These are phyloP conservation scores for Eupleurogrammus muticus DNA, from an alignment of 2,797 vertebrate species.

Conservation along the genomic window DNA sequence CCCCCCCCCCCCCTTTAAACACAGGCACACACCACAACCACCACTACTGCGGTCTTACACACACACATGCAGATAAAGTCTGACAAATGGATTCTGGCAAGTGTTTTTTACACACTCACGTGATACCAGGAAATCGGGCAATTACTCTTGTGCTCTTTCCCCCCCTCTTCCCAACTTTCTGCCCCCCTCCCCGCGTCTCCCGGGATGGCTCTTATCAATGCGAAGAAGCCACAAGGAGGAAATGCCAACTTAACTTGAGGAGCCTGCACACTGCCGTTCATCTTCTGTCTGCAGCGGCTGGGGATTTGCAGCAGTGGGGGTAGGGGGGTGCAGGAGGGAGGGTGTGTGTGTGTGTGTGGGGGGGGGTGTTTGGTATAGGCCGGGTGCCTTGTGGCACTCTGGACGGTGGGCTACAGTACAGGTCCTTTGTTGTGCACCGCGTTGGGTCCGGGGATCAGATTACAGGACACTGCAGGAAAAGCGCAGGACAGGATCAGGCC, in stretches of 20 bases:
- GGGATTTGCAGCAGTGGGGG: slow-evolving; percentile 42
- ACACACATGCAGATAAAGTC: slow-evolving; percentile 78
- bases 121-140: slow-evolving; percentile 58
- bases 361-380: slow-evolving; percentile 53
- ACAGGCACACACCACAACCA: neutral
- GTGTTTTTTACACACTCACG: slow-evolving; percentile 65
- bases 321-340: no score
- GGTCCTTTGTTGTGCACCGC: slow-evolving; percentile 48
- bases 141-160: slow-evolving; percentile 52
- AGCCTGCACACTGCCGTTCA: slow-evolving; percentile 73
- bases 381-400: slow-evolving; percentile 59
- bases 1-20: neutral
- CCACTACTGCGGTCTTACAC: slow-evolving; percentile 47
- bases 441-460: slow-evolving; percentile 65
- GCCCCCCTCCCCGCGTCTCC: slow-evolving; percentile 55
- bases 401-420: slow-evolving; percentile 53
- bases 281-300: slow-evolving; percentile 66
- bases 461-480: slow-evolving; percentile 59
- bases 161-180: slow-evolving; percentile 20
- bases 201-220: slow-evolving; percentile 75
- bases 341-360: no score
- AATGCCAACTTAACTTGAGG: slow-evolving; percentile 85
- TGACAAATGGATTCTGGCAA: slow-evolving; percentile 74
- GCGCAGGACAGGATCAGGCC: slow-evolving; percentile 57
- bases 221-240: slow-evolving; percentile 83